Evolutionary conservation across 1,140 invertebrate genomes (phyloP), one percentile per base, ranked within the genome.

Genomic region (Notospermus geniculatus): DNA sequence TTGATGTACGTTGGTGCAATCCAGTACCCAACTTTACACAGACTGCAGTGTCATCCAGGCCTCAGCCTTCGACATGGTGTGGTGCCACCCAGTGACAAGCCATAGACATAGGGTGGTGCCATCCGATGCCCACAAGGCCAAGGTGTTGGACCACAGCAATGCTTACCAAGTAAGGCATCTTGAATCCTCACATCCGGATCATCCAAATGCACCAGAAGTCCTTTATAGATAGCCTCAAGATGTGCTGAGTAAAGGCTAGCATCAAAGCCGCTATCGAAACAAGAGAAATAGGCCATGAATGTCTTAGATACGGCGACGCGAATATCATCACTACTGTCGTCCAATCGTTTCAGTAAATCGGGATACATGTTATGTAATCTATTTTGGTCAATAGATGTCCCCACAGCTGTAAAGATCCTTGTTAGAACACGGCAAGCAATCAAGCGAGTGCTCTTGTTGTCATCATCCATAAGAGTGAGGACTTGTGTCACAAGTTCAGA

Each of bases 251-350:
- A 87, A 54, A 85, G 75, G 58, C 75, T 62, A 57, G 84, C 62
- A 74, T 82, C 70, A 79, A 86, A 82, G 5, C 61, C 46, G 45
- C 66, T 80, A 83, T 67, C 59, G 60, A 84, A 80, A 64, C 74
- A 66, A 78, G 80, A 59, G 80, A 83, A 70, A 72, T 82, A 67
- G 50, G 77, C 82, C 82, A 82, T 73, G 15, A 91, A 76, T 5
- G 84, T 83, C 60, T 83, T 77, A 2, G 86, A 78, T 0, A 88
- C 84, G 25, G 80, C 82, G 15, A 83, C 60, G 25, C 90, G 82
- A 29, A 91, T 86, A 45, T 86, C 84, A 63, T 89, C 84, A 60
- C 82, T 86, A 28, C 86, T 86, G 82, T 92, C 90, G 73, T 92
- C 90, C 29, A 92, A 76, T 64, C 89, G 84, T 70, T 89, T 89